Evolutionary conservation across 2,113 vertebrate genomes (phyloP).

Genomic region (Eupsittula cactorum): DNA sequence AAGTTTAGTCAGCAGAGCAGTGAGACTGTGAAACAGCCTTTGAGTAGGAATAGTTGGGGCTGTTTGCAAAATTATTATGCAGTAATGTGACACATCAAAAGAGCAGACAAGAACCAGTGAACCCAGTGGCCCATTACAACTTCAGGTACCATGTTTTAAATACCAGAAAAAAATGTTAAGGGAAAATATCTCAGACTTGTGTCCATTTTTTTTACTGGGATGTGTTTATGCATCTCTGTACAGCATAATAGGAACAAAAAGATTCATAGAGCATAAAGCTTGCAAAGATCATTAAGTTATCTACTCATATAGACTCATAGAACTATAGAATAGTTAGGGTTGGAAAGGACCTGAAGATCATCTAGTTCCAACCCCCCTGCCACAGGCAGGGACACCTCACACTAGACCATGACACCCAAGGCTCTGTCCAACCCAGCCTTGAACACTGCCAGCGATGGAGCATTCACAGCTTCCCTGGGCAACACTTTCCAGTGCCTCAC

Average conservation of each 20-base stretch:
- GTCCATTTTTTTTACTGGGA: neutral
- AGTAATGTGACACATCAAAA: neutral
- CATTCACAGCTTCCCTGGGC: no score
- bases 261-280: neutral
- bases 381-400: no score
- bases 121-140: neutral
- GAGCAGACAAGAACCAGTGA: neutral
- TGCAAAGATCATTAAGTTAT: neutral
- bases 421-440: no score
- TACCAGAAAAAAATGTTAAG: fast-evolving
- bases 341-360: no score
- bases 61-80: neutral
- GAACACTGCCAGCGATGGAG: no score
- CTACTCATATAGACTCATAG: neutral
- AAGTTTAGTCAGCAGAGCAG: neutral
- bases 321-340: no score
- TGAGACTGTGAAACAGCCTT: neutral
- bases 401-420: no score
- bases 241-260: neutral
- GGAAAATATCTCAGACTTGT: neutral
- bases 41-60: neutral
- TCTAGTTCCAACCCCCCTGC: no score
- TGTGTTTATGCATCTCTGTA: neutral
- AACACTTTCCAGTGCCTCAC: no score
- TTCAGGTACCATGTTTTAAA: neutral